Evolutionary conservation across 2,113 vertebrate species (phyloP), one percentile per base, ranked within the genome.

Genomic region (Sinosuthora webbiana): DNA sequence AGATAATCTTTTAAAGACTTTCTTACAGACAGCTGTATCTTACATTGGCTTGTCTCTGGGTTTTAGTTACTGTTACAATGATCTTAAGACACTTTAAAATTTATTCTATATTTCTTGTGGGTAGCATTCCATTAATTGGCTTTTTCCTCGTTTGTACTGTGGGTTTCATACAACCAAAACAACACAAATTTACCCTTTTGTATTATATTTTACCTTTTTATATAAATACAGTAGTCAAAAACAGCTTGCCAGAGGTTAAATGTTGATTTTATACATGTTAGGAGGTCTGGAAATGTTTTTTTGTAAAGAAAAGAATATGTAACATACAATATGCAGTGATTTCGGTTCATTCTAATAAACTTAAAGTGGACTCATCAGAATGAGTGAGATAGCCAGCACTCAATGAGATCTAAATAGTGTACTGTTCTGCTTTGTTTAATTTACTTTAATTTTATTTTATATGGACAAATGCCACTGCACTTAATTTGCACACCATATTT

Each of bases 91-190:
- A 41, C 22, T 24, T 87, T 15, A 31, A 57, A 37, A 3, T 41
- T 42, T 13, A 16, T 37, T 15, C 4, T 60, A 0, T 45, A 20
- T 41, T 78, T 75, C 39, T 14, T 65, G 15, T 4, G 10, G 13
- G 0, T 23, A 10, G 1, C 3, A 27, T 49, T 49, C 35, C 7
- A n/a, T 16, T 47, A 57, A 50, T 22, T 88, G 9, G 1, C 1
- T 67, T 56, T 75, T 50, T 3, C 4, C 21, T 60, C 8, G 5
- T 30, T 60, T 50, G 14, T 59, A 14, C 24, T 90, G 13, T n/a
- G 20, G 78, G 4, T 28, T 64, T 86, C 47, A 70, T 10, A 16
- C 41, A 25, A 55, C 15, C 4, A n/a, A 56, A 85, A 15, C 6
- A 20, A 4, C 31, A 49, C 10, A 42, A 59, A 45, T 65, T 57